Evolutionary conservation across 2,888 invertebrate species (phyloP), one percentile per base, ranked within the genome.

Genomic region (Agelastica alni): DNA sequence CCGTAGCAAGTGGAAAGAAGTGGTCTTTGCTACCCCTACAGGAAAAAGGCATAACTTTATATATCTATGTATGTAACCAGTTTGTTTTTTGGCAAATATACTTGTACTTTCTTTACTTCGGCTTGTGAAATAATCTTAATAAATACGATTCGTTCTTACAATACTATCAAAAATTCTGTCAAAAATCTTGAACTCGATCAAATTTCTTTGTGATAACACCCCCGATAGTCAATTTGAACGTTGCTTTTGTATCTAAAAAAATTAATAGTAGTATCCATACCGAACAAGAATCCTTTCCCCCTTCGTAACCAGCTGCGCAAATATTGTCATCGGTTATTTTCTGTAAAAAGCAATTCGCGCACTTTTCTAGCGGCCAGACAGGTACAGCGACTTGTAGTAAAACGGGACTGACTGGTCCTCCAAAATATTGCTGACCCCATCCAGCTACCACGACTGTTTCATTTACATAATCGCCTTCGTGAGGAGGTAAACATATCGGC

Each of bases 271-370:
- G 9, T 9, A 13, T 9, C 46, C 57, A 52, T 75, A 89, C 93
- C 83, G 91, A 88, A 68, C 93, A 93, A 9, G 91, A 86, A 71
- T 93, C 93, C 56, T 85, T 85, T 0, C 90, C 89, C 0, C 91
- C 92, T 42, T 86, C 83, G 18, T 80, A 83, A 0, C 81, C 84
- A 5, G 90, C 92, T 1, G 93, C 93, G 69, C 93, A 93, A 30
- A 93, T 66, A 18, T 83, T 83, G 49, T 85, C 85, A 0, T 86
- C 82, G 30, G 86, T 83, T 42, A 92, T 82, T 18, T 79, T 77
- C 62, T 86, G 84, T 0, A 85, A 79, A 70, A 87, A 88, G 2
- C 84, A 79, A 2, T 80, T 73, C 0, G 79, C 74, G 68, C 93
- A 93, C 28, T 78, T 78, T 14, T 81, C 72, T 18, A 86, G 85